A percentile compares a stretch with the other conserved stretches of the same genome.
Conservation (phyloP, 2,113 vertebrate species). For the Gavia stellata region DNA sequence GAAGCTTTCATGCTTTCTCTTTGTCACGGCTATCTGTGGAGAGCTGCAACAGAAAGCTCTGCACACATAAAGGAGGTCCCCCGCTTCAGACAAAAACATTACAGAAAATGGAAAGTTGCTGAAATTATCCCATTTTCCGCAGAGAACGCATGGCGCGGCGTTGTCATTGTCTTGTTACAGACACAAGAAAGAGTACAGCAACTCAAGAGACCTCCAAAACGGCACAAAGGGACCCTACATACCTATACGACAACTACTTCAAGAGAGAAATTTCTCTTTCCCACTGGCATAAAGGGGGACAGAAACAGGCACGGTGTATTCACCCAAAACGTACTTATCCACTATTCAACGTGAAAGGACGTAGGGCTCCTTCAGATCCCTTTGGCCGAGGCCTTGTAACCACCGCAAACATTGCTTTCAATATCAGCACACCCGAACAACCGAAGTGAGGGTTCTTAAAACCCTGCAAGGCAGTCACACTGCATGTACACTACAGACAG, state of each 20-base stretch:
- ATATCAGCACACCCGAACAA: background rate
- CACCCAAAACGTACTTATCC: background rate
- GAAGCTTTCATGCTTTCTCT: constrained; percentile 6
- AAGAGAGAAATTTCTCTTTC: background rate
- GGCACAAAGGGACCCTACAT: background rate
- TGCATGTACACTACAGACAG: background rate
- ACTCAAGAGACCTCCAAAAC: background rate
- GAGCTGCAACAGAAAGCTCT: background rate
- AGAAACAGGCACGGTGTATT: background rate
- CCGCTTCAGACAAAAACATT: background rate
- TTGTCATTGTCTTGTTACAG: background rate
- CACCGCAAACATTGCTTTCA: background rate
- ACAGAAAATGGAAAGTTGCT: background rate
- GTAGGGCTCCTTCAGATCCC: background rate
- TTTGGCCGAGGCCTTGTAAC: background rate
- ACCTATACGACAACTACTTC: background rate
- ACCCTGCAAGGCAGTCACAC: background rate
- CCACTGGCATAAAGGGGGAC: background rate
- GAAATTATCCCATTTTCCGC: background rate
- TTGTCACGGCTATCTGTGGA: background rate
- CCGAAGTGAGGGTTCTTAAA: background rate
- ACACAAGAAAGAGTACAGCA: background rate
- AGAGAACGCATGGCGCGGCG: background rate
- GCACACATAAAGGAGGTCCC: background rate
- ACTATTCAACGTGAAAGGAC: background rate